Percentiles rank a stretch among this genome's conserved stretches.
These are phyloP conservation scores for Drosophila diplacantha DNA, from an alignment of 2,888 invertebrate genomes.

Conservation along the genomic window DNA sequence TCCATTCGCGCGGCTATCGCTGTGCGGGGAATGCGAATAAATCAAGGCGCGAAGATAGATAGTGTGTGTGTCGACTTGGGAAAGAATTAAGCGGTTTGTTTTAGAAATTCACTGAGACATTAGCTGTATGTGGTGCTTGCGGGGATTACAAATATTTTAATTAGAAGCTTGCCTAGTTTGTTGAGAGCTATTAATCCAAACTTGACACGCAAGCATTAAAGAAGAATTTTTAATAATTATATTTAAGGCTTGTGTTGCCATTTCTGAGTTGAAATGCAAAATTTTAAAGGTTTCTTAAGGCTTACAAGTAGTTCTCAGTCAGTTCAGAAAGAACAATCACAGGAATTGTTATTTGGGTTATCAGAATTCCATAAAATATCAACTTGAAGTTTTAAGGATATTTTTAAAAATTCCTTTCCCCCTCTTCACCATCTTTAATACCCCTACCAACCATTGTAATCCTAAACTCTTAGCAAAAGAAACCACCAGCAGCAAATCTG, in stretches of 20 bases:
- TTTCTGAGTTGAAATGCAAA: no score
- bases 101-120: constrained; percentile 1
- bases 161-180: neutral
- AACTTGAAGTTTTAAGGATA: neutral
- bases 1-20: constrained; percentile 34
- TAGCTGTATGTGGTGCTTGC: neutral
- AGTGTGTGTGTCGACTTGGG: neutral
- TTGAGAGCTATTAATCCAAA: neutral
- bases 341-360: neutral
- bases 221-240: neutral
- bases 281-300: neutral
- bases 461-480: constrained; percentile 1
- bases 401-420: neutral
- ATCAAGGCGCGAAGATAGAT: constrained; percentile 15
- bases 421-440: neutral
- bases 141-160: neutral
- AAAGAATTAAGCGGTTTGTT: constrained; percentile 3
- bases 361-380: no score
- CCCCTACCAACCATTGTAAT: constrained; percentile 2
- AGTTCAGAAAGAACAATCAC: neutral
- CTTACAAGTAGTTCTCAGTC: no score
- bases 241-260: no score
- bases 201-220: neutral
- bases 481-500: constrained; percentile 7
- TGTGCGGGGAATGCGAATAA: constrained; percentile 26